These are phyloP conservation scores for Cheilosia soror DNA, from an alignment of 2,888 invertebrate species.

Conservation along the genomic window DNA sequence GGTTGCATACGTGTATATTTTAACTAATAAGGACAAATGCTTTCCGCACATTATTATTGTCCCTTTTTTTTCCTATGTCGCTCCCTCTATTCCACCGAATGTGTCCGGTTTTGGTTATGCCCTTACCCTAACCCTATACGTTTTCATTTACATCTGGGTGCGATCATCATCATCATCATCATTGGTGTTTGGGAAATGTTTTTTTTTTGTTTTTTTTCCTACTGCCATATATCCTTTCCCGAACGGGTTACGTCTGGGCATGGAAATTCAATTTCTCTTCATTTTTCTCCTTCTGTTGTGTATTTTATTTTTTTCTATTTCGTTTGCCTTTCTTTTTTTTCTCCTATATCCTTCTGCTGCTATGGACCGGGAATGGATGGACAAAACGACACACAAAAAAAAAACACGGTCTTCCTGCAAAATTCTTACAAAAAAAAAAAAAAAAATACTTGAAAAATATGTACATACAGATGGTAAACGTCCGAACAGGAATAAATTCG, in stretches of 20 bases:
- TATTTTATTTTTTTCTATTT: constrained; percentile 70
- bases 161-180: constrained; percentile 59
- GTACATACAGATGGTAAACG: constrained; percentile 81
- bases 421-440: constrained; percentile 16
- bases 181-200: constrained; percentile 50
- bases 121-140: constrained; percentile 54
- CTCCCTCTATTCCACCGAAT: constrained; percentile 31
- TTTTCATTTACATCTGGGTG: constrained; percentile 71
- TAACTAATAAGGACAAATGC: constrained; percentile 71
- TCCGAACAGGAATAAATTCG: constrained; percentile 84
- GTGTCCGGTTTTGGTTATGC: constrained; percentile 53
- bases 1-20: constrained; percentile 35
- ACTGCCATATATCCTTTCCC: constrained; percentile 29
- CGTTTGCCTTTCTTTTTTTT: constrained; percentile 76
- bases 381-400: constrained; percentile 66
- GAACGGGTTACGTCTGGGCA: constrained; percentile 67
- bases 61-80: not conserved
- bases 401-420: constrained; percentile 66
- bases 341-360: constrained; percentile 56
- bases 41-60: constrained; percentile 66
- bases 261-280: constrained; percentile 53
- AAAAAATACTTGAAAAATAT: constrained; percentile 59
- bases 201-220: not conserved
- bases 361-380: constrained; percentile 28
- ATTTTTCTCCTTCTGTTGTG: constrained; percentile 40